Conservation (phyloP, 1,140 invertebrate species). For the Mya arenaria region DNA sequence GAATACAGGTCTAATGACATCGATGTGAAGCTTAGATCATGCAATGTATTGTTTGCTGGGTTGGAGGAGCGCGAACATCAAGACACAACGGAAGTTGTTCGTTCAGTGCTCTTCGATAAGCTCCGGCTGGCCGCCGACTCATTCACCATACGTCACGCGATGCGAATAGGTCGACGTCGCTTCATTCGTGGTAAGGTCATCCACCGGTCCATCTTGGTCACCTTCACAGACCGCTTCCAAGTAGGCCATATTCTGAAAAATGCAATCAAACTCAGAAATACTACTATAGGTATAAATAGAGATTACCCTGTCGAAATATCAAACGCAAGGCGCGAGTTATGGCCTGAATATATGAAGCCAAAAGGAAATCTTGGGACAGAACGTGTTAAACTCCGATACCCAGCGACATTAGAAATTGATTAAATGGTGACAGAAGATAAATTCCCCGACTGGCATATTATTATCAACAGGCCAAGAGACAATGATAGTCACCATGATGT, state of each 20-base stretch:
- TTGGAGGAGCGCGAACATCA: background rate
- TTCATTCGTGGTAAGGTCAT: background rate
- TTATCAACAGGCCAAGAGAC: background rate
- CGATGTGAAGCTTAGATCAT: background rate
- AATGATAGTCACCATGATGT: background rate
- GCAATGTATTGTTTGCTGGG: background rate
- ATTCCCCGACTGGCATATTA: background rate
- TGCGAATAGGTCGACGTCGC: background rate
- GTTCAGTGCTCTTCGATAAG: background rate
- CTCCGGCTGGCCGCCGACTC: background rate
- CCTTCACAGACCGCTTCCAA: background rate
- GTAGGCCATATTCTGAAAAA: background rate
- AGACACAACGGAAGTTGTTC: no score
- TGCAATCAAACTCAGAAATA: background rate
- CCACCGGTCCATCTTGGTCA: background rate
- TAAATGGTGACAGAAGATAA: background rate
- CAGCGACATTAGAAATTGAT: background rate
- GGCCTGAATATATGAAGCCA: background rate
- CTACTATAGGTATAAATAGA: conserved; percentile 1
- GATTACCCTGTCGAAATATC: background rate
- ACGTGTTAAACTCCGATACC: conserved; percentile 2
- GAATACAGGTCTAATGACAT: background rate
- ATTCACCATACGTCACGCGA: background rate
- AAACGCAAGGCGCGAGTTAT: background rate
- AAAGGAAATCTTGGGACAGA: background rate